Evolutionary conservation across 2,113 vertebrate genomes (phyloP).

Genomic region (Myotis davidii): DNA sequence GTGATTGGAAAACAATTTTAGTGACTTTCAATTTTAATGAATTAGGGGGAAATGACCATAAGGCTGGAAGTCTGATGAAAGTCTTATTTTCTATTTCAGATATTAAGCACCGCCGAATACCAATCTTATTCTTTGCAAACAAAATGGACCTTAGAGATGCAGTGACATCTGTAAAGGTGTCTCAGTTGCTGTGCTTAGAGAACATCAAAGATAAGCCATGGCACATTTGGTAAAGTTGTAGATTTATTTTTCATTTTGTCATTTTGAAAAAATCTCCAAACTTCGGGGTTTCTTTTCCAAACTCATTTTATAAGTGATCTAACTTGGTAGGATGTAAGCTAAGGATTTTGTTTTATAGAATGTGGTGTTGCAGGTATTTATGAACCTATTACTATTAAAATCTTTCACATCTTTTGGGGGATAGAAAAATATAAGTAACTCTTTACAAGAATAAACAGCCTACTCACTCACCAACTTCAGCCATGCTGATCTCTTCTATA

Average conservation of each 20-base stretch:
- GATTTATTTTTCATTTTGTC: constrained; percentile 38
- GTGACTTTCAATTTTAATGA: constrained; percentile 49
- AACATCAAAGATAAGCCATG: constrained; percentile 99
- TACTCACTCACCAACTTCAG: background rate
- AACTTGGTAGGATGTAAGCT: background rate
- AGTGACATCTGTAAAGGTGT: constrained; percentile 96
- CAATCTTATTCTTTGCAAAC: constrained; percentile 98
- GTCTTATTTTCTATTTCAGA: constrained; percentile 85
- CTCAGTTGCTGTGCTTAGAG: constrained; percentile 95
- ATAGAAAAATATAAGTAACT: constrained; percentile 8
- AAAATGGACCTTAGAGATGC: constrained; percentile 99
- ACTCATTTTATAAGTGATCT: background rate
- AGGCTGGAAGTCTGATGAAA: background rate
- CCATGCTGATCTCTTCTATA: background rate
- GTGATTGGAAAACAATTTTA: constrained; percentile 53
- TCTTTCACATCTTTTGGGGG: background rate
- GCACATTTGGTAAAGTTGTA: constrained; percentile 95
- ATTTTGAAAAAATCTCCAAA: constrained; percentile 22
- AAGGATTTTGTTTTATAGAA: constrained; percentile 45
- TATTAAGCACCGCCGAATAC: constrained; percentile 96
- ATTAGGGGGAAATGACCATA: background rate
- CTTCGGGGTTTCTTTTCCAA: constrained; percentile 55
- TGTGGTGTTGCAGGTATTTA: background rate
- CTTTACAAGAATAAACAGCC: background rate
- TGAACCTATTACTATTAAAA: constrained; percentile 16